Conservation (phyloP, 2,888 invertebrate species). For the Cephalotes varians region DNA sequence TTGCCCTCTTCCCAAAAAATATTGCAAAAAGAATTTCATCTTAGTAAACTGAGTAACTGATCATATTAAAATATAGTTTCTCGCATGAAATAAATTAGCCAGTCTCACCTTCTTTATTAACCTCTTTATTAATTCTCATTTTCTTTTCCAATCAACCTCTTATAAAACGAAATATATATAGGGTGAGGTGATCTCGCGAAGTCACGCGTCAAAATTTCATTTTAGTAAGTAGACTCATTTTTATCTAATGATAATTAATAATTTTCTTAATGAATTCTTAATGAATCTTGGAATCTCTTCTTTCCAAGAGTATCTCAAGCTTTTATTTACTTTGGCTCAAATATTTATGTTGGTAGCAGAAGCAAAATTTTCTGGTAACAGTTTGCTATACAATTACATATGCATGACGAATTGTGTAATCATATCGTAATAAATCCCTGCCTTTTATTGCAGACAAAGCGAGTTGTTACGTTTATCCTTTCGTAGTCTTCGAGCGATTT, state of each 20-base stretch:
- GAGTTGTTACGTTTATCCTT: conserved; percentile 6
- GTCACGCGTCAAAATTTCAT: neutral
- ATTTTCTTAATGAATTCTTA: neutral
- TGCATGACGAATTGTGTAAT: neutral
- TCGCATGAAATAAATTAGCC: neutral
- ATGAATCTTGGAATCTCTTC: neutral
- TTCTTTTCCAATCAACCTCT: neutral
- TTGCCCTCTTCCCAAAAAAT: neutral
- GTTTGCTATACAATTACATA: neutral
- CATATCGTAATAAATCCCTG: neutral
- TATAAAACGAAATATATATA: neutral
- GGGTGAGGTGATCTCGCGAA: neutral
- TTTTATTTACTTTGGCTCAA: neutral
- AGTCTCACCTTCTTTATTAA: neutral
- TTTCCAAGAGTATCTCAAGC: neutral
- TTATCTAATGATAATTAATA: neutral
- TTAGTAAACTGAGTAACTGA: neutral
- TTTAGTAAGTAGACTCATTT: no score
- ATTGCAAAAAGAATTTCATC: neutral
- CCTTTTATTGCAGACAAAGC: neutral
- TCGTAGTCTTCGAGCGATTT: conserved; percentile 13
- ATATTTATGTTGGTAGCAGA: neutral
- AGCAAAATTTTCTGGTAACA: neutral
- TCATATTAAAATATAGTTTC: neutral
- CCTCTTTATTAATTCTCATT: no score